Evolutionary conservation across 2,113 vertebrate species (phyloP), one percentile per base, ranked within the genome.

Genomic region (Pimephales promelas): DNA sequence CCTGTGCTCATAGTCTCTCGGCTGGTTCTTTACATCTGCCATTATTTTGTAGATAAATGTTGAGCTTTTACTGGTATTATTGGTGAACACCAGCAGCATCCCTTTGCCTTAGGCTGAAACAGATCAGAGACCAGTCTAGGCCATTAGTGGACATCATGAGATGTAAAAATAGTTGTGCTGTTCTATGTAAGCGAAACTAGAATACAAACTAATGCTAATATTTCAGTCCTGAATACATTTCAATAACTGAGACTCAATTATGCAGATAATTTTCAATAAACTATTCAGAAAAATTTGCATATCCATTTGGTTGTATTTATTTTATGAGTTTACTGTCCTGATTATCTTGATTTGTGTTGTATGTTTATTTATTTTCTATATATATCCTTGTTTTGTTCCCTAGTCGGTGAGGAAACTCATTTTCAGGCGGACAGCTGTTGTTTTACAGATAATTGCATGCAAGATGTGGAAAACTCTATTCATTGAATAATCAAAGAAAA

Each of bases 11-110:
- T 36, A n/a, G 49, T 56, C 54, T 43, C 20, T 28, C 24, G 10
- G 73, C 49, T 49, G 9, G 47, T 59, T 3, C 54, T 79, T 31
- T 10, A 66, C 24, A 62, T 45, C 40, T 20, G 43, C 16, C 64
- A 13, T 36, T n/a, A n/a, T n/a, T n/a, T 64, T 81, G 52, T 40
- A 40, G 40, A 71, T 77, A 57, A 86, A 81, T 81, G 36, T 70
- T 83, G 31, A 66, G 80, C 70, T 83, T 85, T 81, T 83, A 75
- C 85, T 85, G 83, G 71, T 47, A 66, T 77, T 72, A 57, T 40
- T 68, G 68, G 84, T 52, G 24, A 85, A 56, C 31, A 72, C 59
- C n/a, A 79, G 62, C n/a, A 79, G 62, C 24, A 74, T 49, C 64
- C 5, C 71, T 81, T 74, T 40, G 68, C 72, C 59, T 66, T 68